Conservation (phyloP, 2,113 vertebrate species). For the Casuarius casuarius region DNA sequence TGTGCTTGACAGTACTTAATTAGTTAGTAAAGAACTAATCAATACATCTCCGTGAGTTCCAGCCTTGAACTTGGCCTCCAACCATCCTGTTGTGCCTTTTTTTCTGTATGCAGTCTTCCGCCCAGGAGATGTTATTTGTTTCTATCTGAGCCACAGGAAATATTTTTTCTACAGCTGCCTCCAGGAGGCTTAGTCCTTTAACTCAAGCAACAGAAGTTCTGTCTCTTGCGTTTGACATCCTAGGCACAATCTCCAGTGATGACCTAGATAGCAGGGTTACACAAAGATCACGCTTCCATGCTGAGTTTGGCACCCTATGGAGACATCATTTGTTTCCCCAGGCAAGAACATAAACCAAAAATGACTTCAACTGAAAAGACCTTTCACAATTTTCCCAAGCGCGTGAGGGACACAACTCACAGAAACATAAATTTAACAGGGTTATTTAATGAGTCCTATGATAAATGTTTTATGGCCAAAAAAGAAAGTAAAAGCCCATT, state of each 20-base stretch:
- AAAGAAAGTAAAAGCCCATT: constrained; percentile 22
- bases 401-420: constrained; percentile 18
- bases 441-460: constrained; percentile 42
- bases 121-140: background rate
- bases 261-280: constrained; percentile 23
- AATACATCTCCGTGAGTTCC: background rate
- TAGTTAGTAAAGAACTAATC: background rate
- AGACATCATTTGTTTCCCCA: constrained; percentile 47
- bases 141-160: background rate
- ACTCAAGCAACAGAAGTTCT: background rate
- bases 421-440: constrained; percentile 13
- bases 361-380: constrained; percentile 15
- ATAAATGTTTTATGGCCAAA: constrained; percentile 36
- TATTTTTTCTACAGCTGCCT: background rate
- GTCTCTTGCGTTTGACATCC: background rate
- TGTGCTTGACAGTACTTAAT: background rate
- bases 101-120: background rate
- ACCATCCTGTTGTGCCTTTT: background rate
- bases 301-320: constrained; percentile 24
- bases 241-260: background rate
- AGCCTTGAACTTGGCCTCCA: background rate
- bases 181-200: background rate
- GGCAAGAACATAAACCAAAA: constrained; percentile 39
- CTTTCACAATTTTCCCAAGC: constrained; percentile 37
- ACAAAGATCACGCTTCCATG: background rate